Base-by-base conservation (phyloP, 2,888 invertebrate species). In the Piscicola geometra region DNA sequence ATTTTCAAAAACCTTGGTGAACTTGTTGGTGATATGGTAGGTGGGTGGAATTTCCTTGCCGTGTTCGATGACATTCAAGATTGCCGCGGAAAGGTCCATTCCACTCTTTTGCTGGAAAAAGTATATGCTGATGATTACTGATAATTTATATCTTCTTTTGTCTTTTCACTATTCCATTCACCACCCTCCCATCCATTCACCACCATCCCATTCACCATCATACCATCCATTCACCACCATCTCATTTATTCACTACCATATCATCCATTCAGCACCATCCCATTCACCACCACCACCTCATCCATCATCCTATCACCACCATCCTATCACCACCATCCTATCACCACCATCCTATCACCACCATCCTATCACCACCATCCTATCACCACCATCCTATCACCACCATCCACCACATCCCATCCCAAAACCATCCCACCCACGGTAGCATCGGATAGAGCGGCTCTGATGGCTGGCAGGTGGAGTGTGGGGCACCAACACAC, bases 401-500 rank as follows among this genome's bases (percentile, higher is more conserved):
- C 12, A 66, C 25, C 18, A 12, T 12, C 30, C 18, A 21, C 30
- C 28, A 0, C 3, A 60, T n/a, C n/a, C n/a, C n/a, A n/a, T n/a
- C n/a, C n/a, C n/a, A n/a, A n/a, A n/a, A n/a, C n/a, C 30, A 73
- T 30, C 1, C 28, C 9, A 77, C 89, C 88, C 84, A 94, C 94
- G 75, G 97, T 98, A 83, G 98, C 99, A 60, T 95, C 89, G 77
- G 95, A 89, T 72, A 99, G 87, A 0, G 98, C 96, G 82, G 95
- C 88, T 84, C 97, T 96, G 77, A 99, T 97, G 28, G 93, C 92
- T 86, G 97, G 94, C 83, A 95, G 87, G 83, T 97, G 95, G 74
- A 91, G 86, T 1, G 92, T 91, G 2, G 93, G 97, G 84, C 93
- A 96, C 99, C 94, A 99, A 86, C 97, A 97, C 87, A 99, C 99